phyloP scores from a whole-genome alignment of 2,888 invertebrate genomes.

The Sarcophaga subvicina region DNA sequence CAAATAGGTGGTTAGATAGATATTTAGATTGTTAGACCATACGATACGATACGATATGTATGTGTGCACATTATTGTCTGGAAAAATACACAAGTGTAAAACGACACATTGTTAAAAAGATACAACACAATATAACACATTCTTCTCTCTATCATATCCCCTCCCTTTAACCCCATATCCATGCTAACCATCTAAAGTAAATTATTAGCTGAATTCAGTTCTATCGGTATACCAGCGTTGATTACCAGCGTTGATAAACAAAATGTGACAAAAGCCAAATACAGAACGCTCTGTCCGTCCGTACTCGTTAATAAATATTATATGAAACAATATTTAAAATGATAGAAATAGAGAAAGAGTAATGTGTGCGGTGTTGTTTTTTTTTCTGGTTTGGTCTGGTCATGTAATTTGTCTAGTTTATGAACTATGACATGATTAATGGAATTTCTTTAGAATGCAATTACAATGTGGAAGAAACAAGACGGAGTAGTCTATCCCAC shows the following conservation, averaged over 20 bases:
- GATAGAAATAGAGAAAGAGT: slow-evolving; percentile 39
- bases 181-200: slow-evolving; percentile 38
- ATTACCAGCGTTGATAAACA: slow-evolving; percentile 56
- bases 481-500: too few species aligned
- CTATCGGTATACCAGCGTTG: slow-evolving; percentile 44
- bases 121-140: background rate
- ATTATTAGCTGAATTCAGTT: slow-evolving; percentile 58
- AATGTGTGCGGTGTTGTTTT: slow-evolving; percentile 9
- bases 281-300: background rate
- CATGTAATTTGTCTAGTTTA: slow-evolving; percentile 35
- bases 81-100: slow-evolving; percentile 52
- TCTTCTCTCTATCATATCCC: background rate
- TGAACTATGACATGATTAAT: slow-evolving; percentile 58
- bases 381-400: background rate
- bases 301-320: background rate
- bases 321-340: background rate
- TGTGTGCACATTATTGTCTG: slow-evolving; percentile 16
- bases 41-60: background rate
- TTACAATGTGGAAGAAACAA: too few species aligned
- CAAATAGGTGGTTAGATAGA: slow-evolving; percentile 34
- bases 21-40: slow-evolving; percentile 11
- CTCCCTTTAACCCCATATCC: background rate
- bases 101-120: slow-evolving; percentile 29
- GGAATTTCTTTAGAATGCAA: slow-evolving; percentile 18
- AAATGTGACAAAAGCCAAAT: slow-evolving; percentile 68